These are phyloP conservation scores for Ptilodon capucinus DNA, from an alignment of 2,888 invertebrate species.

Conservation along the genomic window DNA sequence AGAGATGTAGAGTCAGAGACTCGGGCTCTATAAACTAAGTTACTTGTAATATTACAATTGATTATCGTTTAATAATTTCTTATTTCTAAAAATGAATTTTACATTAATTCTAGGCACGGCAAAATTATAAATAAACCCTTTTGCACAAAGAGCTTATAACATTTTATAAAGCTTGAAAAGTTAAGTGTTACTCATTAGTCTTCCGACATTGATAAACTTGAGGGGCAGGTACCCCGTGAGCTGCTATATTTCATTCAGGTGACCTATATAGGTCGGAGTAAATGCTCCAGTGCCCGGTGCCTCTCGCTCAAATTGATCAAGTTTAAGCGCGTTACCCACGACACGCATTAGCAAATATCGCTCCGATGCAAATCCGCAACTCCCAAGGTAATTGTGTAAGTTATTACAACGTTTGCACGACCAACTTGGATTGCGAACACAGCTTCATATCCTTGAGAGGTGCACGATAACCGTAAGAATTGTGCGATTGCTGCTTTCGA, in stretches of 20 bases:
- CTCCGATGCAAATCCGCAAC: slow-evolving; percentile 47
- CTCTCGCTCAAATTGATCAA: slow-evolving; percentile 44
- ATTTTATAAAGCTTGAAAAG: slow-evolving; percentile 13
- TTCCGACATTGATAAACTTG: slow-evolving; percentile 31
- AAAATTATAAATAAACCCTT: too few species aligned
- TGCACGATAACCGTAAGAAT: not conserved
- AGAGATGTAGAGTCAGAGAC: too few species aligned
- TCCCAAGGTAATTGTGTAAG: slow-evolving; percentile 34
- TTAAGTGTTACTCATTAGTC: slow-evolving; percentile 33
- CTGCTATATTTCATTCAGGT: slow-evolving; percentile 26
- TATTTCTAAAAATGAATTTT: too few species aligned
- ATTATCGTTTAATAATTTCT: too few species aligned
- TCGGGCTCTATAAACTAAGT: too few species aligned
- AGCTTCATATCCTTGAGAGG: slow-evolving; percentile 9
- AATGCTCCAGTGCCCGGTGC: slow-evolving; percentile 25
- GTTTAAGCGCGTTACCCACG: slow-evolving; percentile 44
- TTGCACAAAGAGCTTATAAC: not conserved
- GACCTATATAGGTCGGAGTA: slow-evolving; percentile 31
- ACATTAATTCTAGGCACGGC: too few species aligned
- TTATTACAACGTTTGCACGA: slow-evolving; percentile 40
- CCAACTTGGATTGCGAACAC: slow-evolving; percentile 33
- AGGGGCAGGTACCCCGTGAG: slow-evolving; percentile 16
- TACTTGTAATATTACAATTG: too few species aligned
- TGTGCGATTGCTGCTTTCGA: not conserved
- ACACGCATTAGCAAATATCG: slow-evolving; percentile 49